Evolutionary conservation across 2,113 vertebrate genomes (phyloP).

Genomic region (Antechinus flavipes): DNA sequence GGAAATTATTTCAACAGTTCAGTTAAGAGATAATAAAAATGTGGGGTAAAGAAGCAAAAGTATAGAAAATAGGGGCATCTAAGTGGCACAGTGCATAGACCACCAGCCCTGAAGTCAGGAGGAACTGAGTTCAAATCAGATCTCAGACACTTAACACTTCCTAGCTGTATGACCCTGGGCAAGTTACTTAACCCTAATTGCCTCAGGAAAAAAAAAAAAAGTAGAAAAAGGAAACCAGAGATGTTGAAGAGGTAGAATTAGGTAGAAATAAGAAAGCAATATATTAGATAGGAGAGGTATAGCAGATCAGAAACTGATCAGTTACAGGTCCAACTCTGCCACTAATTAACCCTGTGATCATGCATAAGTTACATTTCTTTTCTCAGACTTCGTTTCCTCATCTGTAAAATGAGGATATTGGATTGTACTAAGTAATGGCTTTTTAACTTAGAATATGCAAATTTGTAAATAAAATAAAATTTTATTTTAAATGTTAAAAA

Average conservation of each 20-base stretch:
- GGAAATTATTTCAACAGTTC: background rate
- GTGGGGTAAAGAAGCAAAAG: background rate
- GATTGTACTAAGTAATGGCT: background rate
- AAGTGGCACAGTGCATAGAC: no score
- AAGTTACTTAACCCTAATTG: no score
- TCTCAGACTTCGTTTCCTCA: background rate
- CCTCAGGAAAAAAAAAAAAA: background rate
- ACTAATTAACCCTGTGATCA: background rate
- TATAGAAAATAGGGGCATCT: background rate
- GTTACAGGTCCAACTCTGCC: background rate
- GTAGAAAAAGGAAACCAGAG: background rate
- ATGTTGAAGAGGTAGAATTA: background rate
- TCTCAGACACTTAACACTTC: no score
- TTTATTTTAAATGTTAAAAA: background rate
- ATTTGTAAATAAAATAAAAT: background rate
- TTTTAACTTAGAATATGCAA: background rate
- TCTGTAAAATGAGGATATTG: background rate
- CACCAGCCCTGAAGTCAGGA: no score
- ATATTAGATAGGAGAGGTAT: background rate
- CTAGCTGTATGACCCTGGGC: no score
- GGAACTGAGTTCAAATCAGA: no score
- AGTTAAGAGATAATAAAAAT: background rate
- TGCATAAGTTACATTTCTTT: background rate
- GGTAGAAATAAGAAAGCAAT: background rate
- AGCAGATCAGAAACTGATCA: background rate